These are phyloP conservation scores for Amblyraja radiata DNA, from an alignment of 2,797 vertebrate species.

Conservation along the genomic window DNA sequence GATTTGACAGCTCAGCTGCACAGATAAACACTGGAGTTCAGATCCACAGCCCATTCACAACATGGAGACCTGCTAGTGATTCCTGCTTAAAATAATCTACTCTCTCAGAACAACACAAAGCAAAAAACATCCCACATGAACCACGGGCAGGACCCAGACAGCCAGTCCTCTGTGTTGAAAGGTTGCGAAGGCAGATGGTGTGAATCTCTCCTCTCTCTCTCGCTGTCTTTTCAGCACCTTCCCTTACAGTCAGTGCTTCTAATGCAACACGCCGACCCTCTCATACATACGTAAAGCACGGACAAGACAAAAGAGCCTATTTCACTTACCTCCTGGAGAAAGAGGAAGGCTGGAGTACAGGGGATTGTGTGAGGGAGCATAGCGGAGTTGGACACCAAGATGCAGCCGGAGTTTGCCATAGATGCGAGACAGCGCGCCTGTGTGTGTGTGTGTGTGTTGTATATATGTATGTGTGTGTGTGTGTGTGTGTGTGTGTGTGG, in stretches of 20 bases:
- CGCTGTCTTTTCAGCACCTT: slow-evolving; percentile 7
- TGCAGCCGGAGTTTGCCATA: slow-evolving; percentile 90
- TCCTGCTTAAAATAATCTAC: slow-evolving; percentile 32
- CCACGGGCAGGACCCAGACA: not conserved
- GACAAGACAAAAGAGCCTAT: slow-evolving; percentile 19
- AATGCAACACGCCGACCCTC: slow-evolving; percentile 23
- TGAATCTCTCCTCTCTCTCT: slow-evolving; percentile 1
- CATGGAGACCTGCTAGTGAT: slow-evolving; percentile 15
- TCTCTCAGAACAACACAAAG: slow-evolving; percentile 32
- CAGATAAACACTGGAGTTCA: slow-evolving; percentile 29
- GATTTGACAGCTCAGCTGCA: slow-evolving; percentile 29
- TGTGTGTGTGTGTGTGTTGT: not conserved
- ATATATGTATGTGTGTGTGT: not conserved
- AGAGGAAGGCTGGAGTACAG: slow-evolving; percentile 86
- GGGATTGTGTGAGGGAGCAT: slow-evolving; percentile 85
- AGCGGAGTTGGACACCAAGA: slow-evolving; percentile 83
- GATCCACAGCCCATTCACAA: not conserved
- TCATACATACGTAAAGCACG: not conserved
- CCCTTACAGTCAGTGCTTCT: not conserved
- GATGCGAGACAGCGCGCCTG: slow-evolving; percentile 55
- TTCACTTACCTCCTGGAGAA: slow-evolving; percentile 86
- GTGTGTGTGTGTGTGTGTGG: slow-evolving; percentile 37
- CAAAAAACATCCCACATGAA: slow-evolving; percentile 37
- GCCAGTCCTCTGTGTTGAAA: not conserved
- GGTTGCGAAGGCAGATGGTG: not conserved